phyloP scores from a whole-genome alignment of 30 jellyfish, hydroid and myxozoan genomes.

The Hydra vulgaris region DNA sequence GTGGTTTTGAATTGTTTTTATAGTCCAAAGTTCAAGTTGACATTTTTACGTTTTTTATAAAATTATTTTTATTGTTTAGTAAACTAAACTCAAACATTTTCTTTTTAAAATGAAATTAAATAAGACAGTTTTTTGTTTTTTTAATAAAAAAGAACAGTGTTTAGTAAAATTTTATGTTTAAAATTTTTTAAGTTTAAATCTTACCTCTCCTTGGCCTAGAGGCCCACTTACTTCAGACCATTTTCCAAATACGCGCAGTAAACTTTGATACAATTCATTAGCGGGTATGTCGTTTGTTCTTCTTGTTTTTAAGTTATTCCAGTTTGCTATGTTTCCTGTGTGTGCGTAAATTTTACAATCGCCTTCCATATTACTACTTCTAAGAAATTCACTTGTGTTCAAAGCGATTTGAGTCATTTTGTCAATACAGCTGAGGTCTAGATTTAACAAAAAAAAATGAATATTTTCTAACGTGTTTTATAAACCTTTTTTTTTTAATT shows the following conservation, averaged over 20 bases:
- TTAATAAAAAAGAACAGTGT: too few species aligned
- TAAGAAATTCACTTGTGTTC: background rate
- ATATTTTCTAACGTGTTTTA: too few species aligned
- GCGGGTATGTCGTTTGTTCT: slow-evolving; percentile 83
- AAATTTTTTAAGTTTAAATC: background rate
- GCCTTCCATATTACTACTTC: background rate
- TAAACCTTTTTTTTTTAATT: too few species aligned
- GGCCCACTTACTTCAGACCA: slow-evolving; percentile 2
- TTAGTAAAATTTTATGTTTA: too few species aligned
- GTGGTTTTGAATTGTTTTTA: too few species aligned
- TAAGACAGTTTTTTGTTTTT: too few species aligned
- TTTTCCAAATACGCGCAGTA: slow-evolving; percentile 12
- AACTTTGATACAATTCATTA: slow-evolving; percentile 44
- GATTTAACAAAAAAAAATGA: background rate
- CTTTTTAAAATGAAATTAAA: too few species aligned
- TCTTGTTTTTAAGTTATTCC: slow-evolving; percentile 84
- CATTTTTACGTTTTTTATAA: too few species aligned
- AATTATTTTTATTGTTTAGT: too few species aligned
- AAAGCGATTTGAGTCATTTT: slow-evolving; percentile 14
- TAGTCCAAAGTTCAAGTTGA: too few species aligned
- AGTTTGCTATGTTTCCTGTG: slow-evolving; percentile 88
- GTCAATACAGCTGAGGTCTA: background rate
- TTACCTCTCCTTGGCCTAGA: background rate
- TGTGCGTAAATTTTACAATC: slow-evolving; percentile 39
- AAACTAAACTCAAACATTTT: too few species aligned